Base-by-base conservation (phyloP, 2,888 invertebrate species). In the Pegoplata infirma region DNA sequence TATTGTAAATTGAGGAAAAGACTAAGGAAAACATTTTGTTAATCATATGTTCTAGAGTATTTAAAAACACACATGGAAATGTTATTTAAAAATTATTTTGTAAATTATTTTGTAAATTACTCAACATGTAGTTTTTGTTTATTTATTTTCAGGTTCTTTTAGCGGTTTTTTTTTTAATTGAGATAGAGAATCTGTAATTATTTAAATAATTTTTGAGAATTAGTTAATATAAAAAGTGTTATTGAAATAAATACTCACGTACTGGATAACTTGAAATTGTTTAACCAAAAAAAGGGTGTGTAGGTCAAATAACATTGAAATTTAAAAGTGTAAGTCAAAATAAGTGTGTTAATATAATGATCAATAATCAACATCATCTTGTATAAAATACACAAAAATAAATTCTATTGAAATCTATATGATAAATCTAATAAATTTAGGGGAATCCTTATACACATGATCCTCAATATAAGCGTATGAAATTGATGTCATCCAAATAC, bases 231-330 rank as follows among this genome's bases (percentile, higher is more conserved):
- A 14, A 6, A 23, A 7, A 44, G 5, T 17, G 23, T 44, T 23
- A 58, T 21, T 40, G 21, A 59, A 59, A 46, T 59, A 12, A 23
- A 25, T 10, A 21, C 23, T 44, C 23, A 44, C 58, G 56, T 56
- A 56, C 10, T 25, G 12, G 32, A 10, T 55, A 14, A 25, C 25
- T 53, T 40, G 12, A 40, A n/a, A n/a, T 40, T 40, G 10, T 40
- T 40, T n/a, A 2, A 10, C 1, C 10, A 12, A 8, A 32, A 40
- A 40, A 40, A 40, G 25, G 36, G 36, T 40, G 36, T 40, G 36
- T 40, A n/a, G n/a, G n/a, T 40, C 36, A 40, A 40, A n/a, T n/a
- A 40, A 4, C 36, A 40, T 40, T 40, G 36, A 40, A 12, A 40
- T 40, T n/a, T n/a, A 40, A n/a, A 0, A 12, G 36, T 40, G n/a